Evolutionary conservation across 2,113 vertebrate species (phyloP).

Genomic region (Brienomyrus longianalis): DNA sequence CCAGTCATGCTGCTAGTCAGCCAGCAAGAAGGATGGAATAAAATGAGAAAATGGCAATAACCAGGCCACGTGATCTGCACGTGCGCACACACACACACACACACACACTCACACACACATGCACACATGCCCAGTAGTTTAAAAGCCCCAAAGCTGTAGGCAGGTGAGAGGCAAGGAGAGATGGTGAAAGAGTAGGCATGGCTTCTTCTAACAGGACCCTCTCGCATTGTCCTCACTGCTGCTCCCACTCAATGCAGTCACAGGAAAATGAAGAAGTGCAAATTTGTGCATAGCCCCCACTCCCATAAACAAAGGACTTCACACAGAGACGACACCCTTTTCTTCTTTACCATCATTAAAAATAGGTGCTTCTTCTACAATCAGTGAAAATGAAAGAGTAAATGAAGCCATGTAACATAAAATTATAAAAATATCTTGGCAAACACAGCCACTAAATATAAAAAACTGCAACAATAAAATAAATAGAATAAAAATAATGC

Average conservation of each 20-base stretch:
- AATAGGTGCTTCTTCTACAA: not conserved
- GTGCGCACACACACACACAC: not conserved
- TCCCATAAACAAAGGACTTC: not conserved
- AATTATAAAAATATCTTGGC: not conserved
- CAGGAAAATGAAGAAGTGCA: not conserved
- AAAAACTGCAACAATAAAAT: not conserved
- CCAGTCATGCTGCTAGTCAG: not conserved
- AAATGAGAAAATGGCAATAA: not conserved
- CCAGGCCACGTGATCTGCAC: not conserved
- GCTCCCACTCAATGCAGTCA: not conserved
- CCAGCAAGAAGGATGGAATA: not conserved
- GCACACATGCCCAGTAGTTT: not conserved
- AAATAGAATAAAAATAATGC: not conserved
- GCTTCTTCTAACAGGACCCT: not conserved
- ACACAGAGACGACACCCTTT: not conserved
- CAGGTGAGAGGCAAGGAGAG: conserved; percentile 2
- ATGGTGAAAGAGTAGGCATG: not conserved
- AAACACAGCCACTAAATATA: not conserved
- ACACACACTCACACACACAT: not conserved
- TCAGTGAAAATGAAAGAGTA: not conserved
- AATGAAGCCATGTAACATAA: not conserved
- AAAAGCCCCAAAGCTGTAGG: not conserved
- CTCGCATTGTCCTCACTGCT: not conserved
- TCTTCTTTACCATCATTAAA: not conserved
- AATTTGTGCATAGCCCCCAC: not conserved